Conservation (phyloP, 2,113 vertebrate species). For the Camarhynchus parvulus region DNA sequence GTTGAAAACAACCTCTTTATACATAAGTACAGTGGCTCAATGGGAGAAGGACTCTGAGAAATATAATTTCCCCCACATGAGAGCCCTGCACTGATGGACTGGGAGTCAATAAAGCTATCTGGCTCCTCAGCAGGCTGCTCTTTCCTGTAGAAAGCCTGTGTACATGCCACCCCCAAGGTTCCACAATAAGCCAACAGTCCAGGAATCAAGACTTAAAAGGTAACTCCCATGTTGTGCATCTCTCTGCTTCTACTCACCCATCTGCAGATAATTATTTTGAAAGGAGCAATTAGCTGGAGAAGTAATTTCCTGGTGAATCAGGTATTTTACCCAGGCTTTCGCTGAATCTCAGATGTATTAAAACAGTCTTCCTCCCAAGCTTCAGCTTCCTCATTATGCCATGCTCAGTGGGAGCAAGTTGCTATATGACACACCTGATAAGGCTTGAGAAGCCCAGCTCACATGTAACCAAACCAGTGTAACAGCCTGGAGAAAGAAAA, state of each 20-base stretch:
- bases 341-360: background rate
- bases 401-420: background rate
- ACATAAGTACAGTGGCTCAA: background rate
- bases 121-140: background rate
- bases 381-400: background rate
- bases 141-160: background rate
- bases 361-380: background rate
- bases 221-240: background rate
- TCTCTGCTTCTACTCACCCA: background rate
- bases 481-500: background rate
- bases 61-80: background rate
- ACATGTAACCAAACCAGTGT: background rate
- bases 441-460: background rate
- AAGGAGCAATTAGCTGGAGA: background rate
- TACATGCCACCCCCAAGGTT: background rate
- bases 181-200: background rate
- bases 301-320: background rate
- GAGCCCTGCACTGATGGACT: background rate
- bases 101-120: background rate
- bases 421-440: background rate
- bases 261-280: background rate
- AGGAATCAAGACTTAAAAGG: background rate
- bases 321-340: background rate
- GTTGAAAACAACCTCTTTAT: background rate
- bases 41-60: background rate